Evolutionary conservation across 2,888 invertebrate species (phyloP), one percentile per base, ranked within the genome.

Genomic region (Cataglyphis livida): DNA sequence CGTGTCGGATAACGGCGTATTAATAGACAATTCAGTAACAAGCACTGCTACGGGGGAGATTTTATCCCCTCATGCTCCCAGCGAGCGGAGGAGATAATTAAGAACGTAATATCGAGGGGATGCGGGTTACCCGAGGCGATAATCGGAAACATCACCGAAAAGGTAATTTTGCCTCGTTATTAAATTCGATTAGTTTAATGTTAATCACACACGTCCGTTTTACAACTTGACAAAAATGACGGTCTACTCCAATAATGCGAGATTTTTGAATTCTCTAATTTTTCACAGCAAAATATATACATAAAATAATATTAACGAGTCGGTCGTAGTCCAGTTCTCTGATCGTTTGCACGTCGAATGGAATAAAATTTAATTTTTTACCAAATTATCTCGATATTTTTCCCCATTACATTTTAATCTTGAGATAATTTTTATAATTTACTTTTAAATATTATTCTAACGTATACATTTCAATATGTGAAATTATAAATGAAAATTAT

Each of bases 21-120:
- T 61, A 82, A 71, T 51, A 48, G 73, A 78, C 85, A 88, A 88
- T 78, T 86, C 59, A 61, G 83, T 68, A 79, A 84, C 81, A 88
- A 82, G 73, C 73, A 66, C 57, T 83, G 78, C 57, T 83, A 79
- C 57, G 35, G n/a, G n/a, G n/a, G 51, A 25, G 48, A 61, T 62
- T 38, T 5, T 25, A 32, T 61, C 32, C 38, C 54, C 35, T 59
- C 35, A 25, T 62, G 38, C 59, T 35, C 64, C 35, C 6, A 35
- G n/a, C 57, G 51, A 73, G 61, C 59, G 62, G 41, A 44, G 57
- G 71, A 59, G 79, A 68, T 76, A 59, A 32, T 82, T 9, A 41
- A 70, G n/a, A 65, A 78, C 21, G 70, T 44, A 73, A 51, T 70
- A 44, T 57, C 81, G 59, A 82, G 61, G 65, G 66, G 15, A 78